A percentile compares a stretch with the other conserved stretches of the same genome.
These are phyloP conservation scores for Drosophila mettleri DNA, from an alignment of 2,888 invertebrate species.

Conservation along the genomic window DNA sequence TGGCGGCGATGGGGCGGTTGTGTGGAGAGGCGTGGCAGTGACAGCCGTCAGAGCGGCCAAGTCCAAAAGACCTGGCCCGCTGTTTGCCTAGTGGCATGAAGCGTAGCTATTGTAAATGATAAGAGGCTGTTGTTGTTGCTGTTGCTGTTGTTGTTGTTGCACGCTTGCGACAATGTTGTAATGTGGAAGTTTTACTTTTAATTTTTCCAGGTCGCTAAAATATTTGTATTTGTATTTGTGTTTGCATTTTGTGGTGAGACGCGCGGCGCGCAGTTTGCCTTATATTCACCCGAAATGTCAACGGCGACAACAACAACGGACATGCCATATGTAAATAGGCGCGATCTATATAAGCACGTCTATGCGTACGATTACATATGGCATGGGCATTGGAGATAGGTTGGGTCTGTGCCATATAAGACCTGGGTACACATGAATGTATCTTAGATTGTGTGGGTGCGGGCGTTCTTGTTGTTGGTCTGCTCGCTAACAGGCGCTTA, in stretches of 20 bases:
- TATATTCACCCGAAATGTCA: constrained; percentile 66
- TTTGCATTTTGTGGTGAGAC: constrained; percentile 53
- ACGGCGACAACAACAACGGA: constrained; percentile 52
- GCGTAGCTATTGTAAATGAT: constrained; percentile 53
- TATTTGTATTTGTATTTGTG: constrained; percentile 68
- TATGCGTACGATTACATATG: constrained; percentile 25
- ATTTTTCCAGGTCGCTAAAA: constrained; percentile 66
- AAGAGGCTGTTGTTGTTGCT: constrained; percentile 47
- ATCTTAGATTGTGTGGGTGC: constrained; percentile 63
- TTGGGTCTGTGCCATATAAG: constrained; percentile 53
- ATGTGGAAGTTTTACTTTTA: constrained; percentile 50
- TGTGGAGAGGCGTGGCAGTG: background rate
- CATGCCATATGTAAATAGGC: constrained; percentile 69
- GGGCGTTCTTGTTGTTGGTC: constrained; percentile 41
- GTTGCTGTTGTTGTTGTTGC: constrained; percentile 27
- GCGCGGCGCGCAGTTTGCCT: constrained; percentile 37
- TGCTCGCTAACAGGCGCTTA: constrained; percentile 12
- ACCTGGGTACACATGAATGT: constrained; percentile 40
- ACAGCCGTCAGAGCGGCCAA: constrained; percentile 31
- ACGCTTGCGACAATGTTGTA: constrained; percentile 49
- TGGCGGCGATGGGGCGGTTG: background rate
- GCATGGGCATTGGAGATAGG: constrained; percentile 33
- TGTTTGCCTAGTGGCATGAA: constrained; percentile 50
- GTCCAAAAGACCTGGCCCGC: constrained; percentile 38
- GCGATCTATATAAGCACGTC: constrained; percentile 63